A percentile compares a stretch with the other conserved stretches of the same genome.
Evolutionary conservation across 2,113 vertebrate genomes (phyloP).

Genomic region (Actenoides hombroni): DNA sequence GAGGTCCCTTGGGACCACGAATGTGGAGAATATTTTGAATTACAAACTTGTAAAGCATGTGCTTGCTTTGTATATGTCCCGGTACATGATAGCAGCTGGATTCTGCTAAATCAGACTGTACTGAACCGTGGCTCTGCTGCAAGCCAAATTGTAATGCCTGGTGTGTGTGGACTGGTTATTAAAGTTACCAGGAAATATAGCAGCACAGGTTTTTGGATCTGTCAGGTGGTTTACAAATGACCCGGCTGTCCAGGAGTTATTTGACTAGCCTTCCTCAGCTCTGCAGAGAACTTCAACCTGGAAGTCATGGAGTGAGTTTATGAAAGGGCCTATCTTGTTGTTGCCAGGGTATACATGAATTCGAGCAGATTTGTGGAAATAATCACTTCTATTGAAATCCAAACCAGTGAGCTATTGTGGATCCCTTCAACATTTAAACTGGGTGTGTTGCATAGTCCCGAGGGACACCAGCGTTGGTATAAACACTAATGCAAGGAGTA

Average conservation of each 20-base stretch:
- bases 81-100: neutral
- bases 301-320: neutral
- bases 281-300: neutral
- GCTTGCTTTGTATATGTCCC: neutral
- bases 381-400: neutral
- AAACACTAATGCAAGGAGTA: too few species aligned
- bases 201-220: neutral
- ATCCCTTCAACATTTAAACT: neutral
- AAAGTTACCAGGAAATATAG: neutral
- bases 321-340: neutral
- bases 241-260: neutral
- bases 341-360: neutral
- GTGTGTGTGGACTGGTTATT: neutral
- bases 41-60: neutral
- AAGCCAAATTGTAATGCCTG: neutral
- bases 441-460: neutral
- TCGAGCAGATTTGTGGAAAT: neutral
- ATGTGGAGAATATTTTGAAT: neutral
- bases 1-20: fast-evolving
- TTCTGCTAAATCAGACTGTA: neutral
- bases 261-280: neutral
- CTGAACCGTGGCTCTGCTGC: neutral
- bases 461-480: neutral
- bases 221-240: neutral
- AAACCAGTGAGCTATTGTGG: neutral